A percentile compares a stretch with the other conserved stretches of the same genome.
Conservation (phyloP, 2,113 vertebrate species). For the Callipepla californica region DNA sequence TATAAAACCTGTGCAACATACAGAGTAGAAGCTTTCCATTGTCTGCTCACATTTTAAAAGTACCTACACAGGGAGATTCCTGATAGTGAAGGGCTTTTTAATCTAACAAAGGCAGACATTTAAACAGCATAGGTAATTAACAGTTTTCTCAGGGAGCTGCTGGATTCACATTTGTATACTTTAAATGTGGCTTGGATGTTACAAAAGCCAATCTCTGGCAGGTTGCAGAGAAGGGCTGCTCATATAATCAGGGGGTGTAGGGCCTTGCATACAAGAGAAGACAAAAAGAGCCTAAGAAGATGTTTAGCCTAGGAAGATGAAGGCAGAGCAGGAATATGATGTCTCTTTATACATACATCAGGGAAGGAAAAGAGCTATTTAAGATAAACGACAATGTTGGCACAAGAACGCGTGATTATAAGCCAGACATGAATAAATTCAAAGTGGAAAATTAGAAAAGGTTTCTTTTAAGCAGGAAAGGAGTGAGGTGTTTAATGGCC, state of each 20-base stretch:
- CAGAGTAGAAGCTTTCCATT: neutral
- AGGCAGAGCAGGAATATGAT: neutral
- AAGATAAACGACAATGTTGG: slow-evolving; percentile 22
- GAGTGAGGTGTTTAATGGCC: neutral
- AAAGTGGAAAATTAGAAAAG: slow-evolving; percentile 30
- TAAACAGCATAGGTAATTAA: neutral
- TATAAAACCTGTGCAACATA: neutral
- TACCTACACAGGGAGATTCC: neutral
- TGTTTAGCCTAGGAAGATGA: neutral
- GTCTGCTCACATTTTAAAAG: neutral
- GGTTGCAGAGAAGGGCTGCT: neutral
- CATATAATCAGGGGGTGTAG: neutral
- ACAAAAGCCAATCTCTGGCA: neutral
- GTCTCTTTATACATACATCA: neutral
- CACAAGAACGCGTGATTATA: neutral
- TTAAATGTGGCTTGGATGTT: neutral
- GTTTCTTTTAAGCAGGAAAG: neutral
- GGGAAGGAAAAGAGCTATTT: neutral
- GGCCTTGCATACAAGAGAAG: neutral
- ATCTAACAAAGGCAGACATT: neutral
- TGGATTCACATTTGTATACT: neutral
- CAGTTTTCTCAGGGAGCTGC: neutral
- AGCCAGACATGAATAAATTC: slow-evolving; percentile 4
- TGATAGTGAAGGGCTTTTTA: neutral
- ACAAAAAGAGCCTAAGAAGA: neutral